These are phyloP conservation scores for Nephrotoma flavescens DNA, from an alignment of 2,888 invertebrate genomes.

Conservation along the genomic window DNA sequence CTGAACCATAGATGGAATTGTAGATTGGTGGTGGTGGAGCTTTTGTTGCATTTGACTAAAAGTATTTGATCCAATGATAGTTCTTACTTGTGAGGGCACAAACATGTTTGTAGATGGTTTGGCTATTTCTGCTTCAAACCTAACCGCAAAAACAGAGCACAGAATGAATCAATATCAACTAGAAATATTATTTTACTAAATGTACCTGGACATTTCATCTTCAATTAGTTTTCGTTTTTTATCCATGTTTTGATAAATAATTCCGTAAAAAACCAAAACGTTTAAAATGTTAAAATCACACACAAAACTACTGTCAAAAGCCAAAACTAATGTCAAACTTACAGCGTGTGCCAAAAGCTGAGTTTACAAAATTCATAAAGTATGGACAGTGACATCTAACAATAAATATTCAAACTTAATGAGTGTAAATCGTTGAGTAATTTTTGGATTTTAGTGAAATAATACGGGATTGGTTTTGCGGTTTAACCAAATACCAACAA, in stretches of 20 bases:
- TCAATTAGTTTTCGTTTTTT: constrained; percentile 49
- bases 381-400: too few species aligned
- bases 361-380: too few species aligned
- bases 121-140: constrained; percentile 81
- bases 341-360: too few species aligned
- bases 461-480: too few species aligned
- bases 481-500: too few species aligned
- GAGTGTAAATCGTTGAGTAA: too few species aligned
- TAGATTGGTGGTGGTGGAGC: constrained; percentile 36
- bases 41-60: constrained; percentile 56
- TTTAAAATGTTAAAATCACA: neutral
- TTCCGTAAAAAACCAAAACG: neutral
- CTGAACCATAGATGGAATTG: constrained; percentile 23
- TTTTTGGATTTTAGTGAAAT: too few species aligned
- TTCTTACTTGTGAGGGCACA: constrained; percentile 37
- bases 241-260: neutral
- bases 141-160: constrained; percentile 23
- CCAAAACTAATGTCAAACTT: too few species aligned
- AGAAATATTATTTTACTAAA: constrained; percentile 6
- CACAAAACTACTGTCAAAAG: neutral
- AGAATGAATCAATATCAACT: neutral
- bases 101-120: constrained; percentile 32
- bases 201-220: constrained; percentile 78
- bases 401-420: too few species aligned
- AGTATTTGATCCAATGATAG: constrained; percentile 58